phyloP scores from a whole-genome alignment of 2,113 vertebrate genomes.

The Rhinopomastus cyanomelas region DNA sequence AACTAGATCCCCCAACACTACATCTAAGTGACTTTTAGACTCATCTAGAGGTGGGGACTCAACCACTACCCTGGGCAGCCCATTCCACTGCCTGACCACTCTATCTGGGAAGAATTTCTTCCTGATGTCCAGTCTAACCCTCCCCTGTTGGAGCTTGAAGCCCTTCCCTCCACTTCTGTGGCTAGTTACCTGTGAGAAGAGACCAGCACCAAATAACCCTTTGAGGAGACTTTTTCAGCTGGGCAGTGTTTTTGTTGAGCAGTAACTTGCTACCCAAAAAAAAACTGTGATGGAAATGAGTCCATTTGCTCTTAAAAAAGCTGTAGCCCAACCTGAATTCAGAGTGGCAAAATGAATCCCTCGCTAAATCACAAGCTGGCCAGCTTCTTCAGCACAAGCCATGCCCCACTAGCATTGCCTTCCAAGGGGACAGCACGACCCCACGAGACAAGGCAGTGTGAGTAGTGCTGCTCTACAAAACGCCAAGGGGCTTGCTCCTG shows the following conservation, averaged over 20 bases:
- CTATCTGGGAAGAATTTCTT: no score
- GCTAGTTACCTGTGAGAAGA: no score
- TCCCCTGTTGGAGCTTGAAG: no score
- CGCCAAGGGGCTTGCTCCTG: background rate
- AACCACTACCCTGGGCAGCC: no score
- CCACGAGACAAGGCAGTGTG: background rate
- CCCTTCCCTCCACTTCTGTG: no score
- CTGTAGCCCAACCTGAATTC: background rate
- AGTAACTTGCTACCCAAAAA: background rate
- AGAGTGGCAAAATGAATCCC: background rate
- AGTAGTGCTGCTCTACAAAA: background rate
- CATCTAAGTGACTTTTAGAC: no score
- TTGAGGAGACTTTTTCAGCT: background rate
- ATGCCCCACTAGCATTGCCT: background rate
- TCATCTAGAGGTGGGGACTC: no score
- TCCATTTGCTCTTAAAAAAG: background rate
- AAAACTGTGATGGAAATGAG: background rate
- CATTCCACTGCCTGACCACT: no score
- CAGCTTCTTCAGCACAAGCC: background rate
- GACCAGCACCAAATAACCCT: background rate
- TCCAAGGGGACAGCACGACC: background rate
- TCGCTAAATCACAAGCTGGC: background rate
- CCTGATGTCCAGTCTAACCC: no score
- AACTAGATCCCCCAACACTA: no score
- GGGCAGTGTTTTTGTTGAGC: background rate